Evolutionary conservation across 2,797 vertebrate species (phyloP).

Genomic region (Podargus strigoides): DNA sequence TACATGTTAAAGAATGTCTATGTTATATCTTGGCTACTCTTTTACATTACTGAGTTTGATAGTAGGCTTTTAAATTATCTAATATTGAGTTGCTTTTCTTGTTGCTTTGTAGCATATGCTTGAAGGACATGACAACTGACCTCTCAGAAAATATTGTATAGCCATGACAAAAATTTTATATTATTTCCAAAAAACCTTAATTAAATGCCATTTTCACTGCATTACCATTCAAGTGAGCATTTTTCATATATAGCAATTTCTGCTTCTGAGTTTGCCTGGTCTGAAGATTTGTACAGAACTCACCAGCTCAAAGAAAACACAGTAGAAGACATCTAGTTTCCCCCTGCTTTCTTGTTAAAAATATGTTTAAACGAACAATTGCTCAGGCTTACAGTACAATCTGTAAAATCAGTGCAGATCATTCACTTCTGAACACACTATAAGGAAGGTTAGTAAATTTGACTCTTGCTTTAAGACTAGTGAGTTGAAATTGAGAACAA

Average conservation of each 20-base stretch:
- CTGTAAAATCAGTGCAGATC: background rate
- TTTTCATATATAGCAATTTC: background rate
- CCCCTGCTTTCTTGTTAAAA: background rate
- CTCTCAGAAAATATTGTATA: background rate
- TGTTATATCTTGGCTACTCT: background rate
- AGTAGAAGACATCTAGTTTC: background rate
- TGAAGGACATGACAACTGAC: background rate
- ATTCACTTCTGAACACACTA: background rate
- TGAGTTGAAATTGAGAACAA: background rate
- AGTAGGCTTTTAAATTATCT: background rate
- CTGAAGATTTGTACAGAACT: background rate
- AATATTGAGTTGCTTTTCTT: background rate
- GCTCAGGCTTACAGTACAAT: background rate
- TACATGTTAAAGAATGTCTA: background rate
- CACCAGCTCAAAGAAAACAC: background rate
- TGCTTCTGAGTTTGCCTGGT: background rate
- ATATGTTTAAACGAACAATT: background rate
- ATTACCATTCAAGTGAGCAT: background rate
- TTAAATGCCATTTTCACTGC: background rate
- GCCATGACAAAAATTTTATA: background rate
- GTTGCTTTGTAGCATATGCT: background rate
- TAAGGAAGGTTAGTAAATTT: background rate
- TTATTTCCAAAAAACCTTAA: background rate
- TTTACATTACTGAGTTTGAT: background rate
- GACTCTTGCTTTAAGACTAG: background rate